A percentile compares a stretch with the other conserved stretches of the same genome.
phyloP scores from a whole-genome alignment of 2,113 vertebrate species.

The Pseudois nayaur region DNA sequence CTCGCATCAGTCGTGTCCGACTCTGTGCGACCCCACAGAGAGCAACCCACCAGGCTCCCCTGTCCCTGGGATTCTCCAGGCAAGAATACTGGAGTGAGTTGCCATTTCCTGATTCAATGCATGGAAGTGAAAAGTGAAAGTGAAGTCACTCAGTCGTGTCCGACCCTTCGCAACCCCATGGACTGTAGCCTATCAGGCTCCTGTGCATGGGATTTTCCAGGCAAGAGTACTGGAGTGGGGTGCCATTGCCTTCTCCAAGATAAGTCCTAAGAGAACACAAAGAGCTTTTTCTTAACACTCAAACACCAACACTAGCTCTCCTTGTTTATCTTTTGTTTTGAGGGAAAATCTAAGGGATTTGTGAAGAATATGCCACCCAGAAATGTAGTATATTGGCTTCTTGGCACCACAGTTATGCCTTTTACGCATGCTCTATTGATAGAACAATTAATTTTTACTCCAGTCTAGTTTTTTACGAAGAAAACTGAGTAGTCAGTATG shows the following conservation, averaged over 20 bases:
- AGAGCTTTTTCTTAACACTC: neutral
- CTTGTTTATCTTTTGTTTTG: neutral
- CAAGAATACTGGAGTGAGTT: too few relatives aligned
- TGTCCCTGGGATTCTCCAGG: too few relatives aligned
- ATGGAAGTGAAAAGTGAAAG: too few relatives aligned
- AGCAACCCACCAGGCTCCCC: too few relatives aligned
- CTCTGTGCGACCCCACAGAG: too few relatives aligned
- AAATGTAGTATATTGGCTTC: neutral
- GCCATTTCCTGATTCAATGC: too few relatives aligned
- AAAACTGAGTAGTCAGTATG: neutral
- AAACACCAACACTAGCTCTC: neutral
- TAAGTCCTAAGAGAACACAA: neutral
- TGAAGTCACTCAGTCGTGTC: too few relatives aligned
- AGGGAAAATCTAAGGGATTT: neutral
- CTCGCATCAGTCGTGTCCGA: too few relatives aligned
- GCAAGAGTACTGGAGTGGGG: too few relatives aligned
- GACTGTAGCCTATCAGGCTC: too few relatives aligned
- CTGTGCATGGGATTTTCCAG: too few relatives aligned
- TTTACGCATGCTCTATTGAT: neutral
- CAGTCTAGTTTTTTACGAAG: neutral
- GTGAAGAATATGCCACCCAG: neutral
- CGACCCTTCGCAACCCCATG: too few relatives aligned
- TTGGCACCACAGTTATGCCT: neutral
- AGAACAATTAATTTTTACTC: conserved; percentile 27
- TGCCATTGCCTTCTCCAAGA: neutral